Evolutionary conservation across 2,797 vertebrate species (phyloP), one percentile per base, ranked within the genome.

Genomic region (Xenops minutus): DNA sequence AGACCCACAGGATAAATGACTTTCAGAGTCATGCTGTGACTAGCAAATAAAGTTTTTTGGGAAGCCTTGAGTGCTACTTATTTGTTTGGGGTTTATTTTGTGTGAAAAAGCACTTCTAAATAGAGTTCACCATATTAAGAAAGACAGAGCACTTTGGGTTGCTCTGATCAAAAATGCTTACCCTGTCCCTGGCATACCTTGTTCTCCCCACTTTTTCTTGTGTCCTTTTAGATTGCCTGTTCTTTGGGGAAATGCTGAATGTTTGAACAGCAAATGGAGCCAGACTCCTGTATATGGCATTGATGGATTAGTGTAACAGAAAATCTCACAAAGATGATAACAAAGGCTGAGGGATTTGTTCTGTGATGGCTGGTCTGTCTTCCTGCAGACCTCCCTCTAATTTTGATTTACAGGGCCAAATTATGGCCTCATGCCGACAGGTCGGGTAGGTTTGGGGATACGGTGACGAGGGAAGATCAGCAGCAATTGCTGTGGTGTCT

Each of bases 21-120:
- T 93, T 93, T 55, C 24, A 59, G 66, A 87, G 46, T 89, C 54
- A n/a, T 78, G 66, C 55, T 88, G 81, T 83, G 89, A 63, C 55
- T 78, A 36, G 18, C 26, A 59, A 34, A 58, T 52, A 79, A 88
- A 59, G 15, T 72, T 85, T 85, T 93, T 77, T 43, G 58, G 80
- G 77, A 88, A 75, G 5, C 23, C 22, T 51, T 74, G 27, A 49
- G 41, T 67, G 39, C 22, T 62, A 29, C 26, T 78, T 2, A 1
- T 5, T 22, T 62, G 10, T 32, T 75, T 55, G 32, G 18, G 54
- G 13, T 14, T 0, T 43, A 62, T 64, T 64, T 66, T 11, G 43
- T 14, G 20, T 34, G 15, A 59, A 72, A 43, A 84, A 66, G 1
- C 20, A 23, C 6, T n/a, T 26, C 26, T 46, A 61, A 81, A 81